Evolutionary conservation across 1,140 invertebrate species (phyloP), one percentile per base, ranked within the genome.

Genomic region (Drosophila hydei): DNA sequence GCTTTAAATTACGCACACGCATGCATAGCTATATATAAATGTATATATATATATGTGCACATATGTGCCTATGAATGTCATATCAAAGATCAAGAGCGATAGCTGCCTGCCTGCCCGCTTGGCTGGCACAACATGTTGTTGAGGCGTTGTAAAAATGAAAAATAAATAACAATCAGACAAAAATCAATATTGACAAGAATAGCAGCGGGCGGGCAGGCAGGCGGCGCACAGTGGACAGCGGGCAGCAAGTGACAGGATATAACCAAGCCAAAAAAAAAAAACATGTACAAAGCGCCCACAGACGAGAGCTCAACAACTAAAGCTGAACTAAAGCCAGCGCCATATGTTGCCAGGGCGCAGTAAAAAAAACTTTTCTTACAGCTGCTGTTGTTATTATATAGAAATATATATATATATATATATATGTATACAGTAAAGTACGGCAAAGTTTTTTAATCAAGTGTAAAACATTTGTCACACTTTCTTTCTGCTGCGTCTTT

Each of bases 161-260:
- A 84, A 84, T 84, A 84, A 84, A 84, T 84, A 84, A 84, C 79
- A 84, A 84, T 84, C 79, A 84, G 59, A 84, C 61, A 72, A 84
- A 84, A 84, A 84, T 84, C 79, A 84, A 84, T 84, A 84, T 84
- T 84, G 79, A 84, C 79, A 76, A 77, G 55, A 43, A 45, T 16
- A 47, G 58, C 58, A 52, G 30, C n/a, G 21, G 40, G 40, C 40
- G n/a, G n/a, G n/a, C n/a, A n/a, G 36, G 38, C 27, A 30, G 36
- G 18, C n/a, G 38, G 16, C 23, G 33, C 36, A 27, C 40, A 42
- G 33, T 18, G n/a, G 40, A 5, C 40, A 16, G 21, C 14, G 9
- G 18, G 4, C 30, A 21, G 50, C 30, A 16, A 16, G 36, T 19
- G 42, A 25, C 30, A 45, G 18, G 18, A 63, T 23, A 43, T 33